Evolutionary conservation across 1,140 invertebrate species (phyloP).

Genomic region (Plodia interpunctella): DNA sequence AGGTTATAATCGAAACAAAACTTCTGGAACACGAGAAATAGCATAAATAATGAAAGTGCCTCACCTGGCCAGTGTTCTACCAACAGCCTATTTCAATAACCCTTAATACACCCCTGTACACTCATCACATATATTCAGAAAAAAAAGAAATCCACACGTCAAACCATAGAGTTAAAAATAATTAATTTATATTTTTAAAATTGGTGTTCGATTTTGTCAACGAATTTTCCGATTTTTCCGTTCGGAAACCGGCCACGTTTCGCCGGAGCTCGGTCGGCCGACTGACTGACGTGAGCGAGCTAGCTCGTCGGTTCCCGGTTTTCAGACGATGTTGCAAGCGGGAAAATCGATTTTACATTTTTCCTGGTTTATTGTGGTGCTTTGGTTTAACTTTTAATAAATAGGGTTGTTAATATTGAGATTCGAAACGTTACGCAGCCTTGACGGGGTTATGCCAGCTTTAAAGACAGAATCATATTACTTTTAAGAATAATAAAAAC

Average conservation of each 20-base stretch:
- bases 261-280: slow-evolving; percentile 31
- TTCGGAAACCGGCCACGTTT: not conserved
- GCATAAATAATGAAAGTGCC: slow-evolving; percentile 28
- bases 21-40: slow-evolving; percentile 15
- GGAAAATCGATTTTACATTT: slow-evolving; percentile 22
- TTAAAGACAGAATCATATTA: slow-evolving; percentile 13
- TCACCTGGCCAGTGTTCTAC: slow-evolving; percentile 25
- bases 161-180: not conserved
- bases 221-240: slow-evolving; percentile 6
- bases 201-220: slow-evolving; percentile 11
- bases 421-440: too few relatives aligned
- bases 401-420: not conserved
- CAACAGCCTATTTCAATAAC: slow-evolving; percentile 33
- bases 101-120: slow-evolving; percentile 23
- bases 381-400: not conserved
- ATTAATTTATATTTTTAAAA: not conserved
- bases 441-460: too few relatives aligned
- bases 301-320: slow-evolving; percentile 34
- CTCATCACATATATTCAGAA: slow-evolving; percentile 26
- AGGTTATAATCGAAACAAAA: slow-evolving; percentile 1
- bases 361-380: not conserved
- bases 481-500: too few relatives aligned
- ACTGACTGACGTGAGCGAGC: slow-evolving; percentile 32
- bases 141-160: slow-evolving; percentile 12
- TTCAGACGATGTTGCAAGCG: slow-evolving; percentile 31